These are phyloP conservation scores for Eledona agricola DNA, from an alignment of 2,888 invertebrate genomes.

Conservation along the genomic window DNA sequence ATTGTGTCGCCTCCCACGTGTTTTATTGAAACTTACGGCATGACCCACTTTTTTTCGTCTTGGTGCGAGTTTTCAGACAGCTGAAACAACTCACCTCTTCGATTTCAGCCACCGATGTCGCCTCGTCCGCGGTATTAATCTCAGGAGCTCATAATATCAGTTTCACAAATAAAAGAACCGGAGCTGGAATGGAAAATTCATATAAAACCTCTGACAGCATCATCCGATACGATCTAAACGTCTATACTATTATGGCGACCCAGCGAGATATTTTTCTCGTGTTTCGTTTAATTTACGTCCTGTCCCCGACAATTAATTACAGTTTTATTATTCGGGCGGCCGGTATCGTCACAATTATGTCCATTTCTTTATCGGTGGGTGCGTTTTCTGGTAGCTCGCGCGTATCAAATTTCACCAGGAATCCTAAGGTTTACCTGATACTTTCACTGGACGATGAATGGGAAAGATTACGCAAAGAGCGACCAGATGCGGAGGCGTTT, in stretches of 20 bases:
- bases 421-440: slow-evolving; percentile 28
- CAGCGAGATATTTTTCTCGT: slow-evolving; percentile 3
- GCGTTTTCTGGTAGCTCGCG: slow-evolving; percentile 35
- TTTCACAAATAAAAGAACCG: slow-evolving; percentile 28
- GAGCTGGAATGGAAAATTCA: slow-evolving; percentile 18
- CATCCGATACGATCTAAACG: slow-evolving; percentile 34
- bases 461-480: slow-evolving; percentile 36
- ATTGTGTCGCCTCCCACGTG: slow-evolving; percentile 6
- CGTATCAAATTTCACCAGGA: slow-evolving; percentile 38
- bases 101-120: slow-evolving; percentile 21
- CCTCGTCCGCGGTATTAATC: slow-evolving; percentile 28
- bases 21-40: too few relatives aligned
- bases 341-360: slow-evolving; percentile 25
- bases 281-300: slow-evolving; percentile 20
- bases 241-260: slow-evolving; percentile 29
- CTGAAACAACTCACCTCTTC: too few relatives aligned
- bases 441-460: slow-evolving; percentile 29
- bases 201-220: slow-evolving; percentile 34
- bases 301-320: slow-evolving; percentile 22
- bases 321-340: slow-evolving; percentile 21
- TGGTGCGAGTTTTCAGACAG: slow-evolving; percentile 1
- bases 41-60: too few relatives aligned
- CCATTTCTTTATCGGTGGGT: slow-evolving; percentile 24
- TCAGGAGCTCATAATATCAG: slow-evolving; percentile 34
- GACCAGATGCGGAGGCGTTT: slow-evolving; percentile 27